phyloP scores from a whole-genome alignment of 2,888 invertebrate genomes.

The Aromia moschata region DNA sequence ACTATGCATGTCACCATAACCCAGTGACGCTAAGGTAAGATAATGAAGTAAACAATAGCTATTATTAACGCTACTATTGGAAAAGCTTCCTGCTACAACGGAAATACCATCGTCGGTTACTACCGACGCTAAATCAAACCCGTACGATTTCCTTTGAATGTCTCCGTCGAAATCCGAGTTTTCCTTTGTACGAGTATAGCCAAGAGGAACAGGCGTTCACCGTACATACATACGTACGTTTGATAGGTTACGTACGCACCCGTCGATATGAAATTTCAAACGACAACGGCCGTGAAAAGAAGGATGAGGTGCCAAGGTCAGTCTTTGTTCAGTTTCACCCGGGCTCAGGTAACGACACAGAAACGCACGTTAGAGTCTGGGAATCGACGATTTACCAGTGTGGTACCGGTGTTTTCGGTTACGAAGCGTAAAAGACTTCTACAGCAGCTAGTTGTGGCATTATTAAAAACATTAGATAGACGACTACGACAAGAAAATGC shows the following conservation, averaged over 20 bases:
- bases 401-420: too few relatives aligned
- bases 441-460: too few relatives aligned
- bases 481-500: too few relatives aligned
- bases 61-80: conserved; percentile 15
- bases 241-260: too few relatives aligned
- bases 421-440: too few relatives aligned
- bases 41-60: conserved; percentile 12
- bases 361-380: conserved; percentile 20
- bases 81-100: conserved; percentile 12
- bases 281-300: conserved; percentile 12
- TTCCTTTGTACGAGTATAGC: too few relatives aligned
- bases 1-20: background rate
- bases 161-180: too few relatives aligned
- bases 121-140: background rate
- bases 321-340: conserved; percentile 23
- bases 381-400: conserved; percentile 16
- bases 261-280: conserved; percentile 14
- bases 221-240: too few relatives aligned
- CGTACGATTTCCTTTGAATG: too few relatives aligned
- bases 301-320: conserved; percentile 25
- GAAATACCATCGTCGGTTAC: conserved; percentile 5
- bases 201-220: too few relatives aligned
- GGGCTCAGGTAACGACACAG: conserved; percentile 19
- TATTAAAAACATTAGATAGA: too few relatives aligned
- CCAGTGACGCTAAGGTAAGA: background rate